Conservation (phyloP, 2,888 invertebrate genomes). For the Dicycla oo region DNA sequence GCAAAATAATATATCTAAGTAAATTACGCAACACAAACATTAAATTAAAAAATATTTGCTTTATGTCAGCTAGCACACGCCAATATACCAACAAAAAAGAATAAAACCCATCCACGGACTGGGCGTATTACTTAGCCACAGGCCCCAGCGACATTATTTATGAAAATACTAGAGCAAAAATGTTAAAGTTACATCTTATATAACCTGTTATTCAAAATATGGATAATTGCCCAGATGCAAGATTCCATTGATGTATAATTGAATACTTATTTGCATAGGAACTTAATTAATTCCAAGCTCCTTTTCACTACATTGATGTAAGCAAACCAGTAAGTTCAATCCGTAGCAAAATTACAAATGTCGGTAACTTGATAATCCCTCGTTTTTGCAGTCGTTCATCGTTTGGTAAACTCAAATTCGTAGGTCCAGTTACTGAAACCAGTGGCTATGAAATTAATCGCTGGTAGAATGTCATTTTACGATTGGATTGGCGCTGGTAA, state of each 20-base stretch:
- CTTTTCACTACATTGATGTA: not conserved
- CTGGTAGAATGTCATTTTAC: constrained; percentile 22
- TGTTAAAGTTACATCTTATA: not conserved
- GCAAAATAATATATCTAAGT: no score
- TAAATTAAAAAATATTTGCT: no score
- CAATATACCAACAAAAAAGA: no score
- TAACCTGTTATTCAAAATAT: constrained; percentile 17
- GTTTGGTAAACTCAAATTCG: constrained; percentile 21
- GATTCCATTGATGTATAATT: constrained; percentile 31
- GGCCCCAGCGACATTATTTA: no score
- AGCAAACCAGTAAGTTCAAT: constrained; percentile 19
- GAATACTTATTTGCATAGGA: not conserved
- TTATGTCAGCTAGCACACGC: no score
- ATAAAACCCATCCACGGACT: no score
- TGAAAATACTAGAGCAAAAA: constrained; percentile 17
- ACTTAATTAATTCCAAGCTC: constrained; percentile 6
- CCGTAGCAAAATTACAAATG: constrained; percentile 5
- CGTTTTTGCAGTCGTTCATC: constrained; percentile 18
- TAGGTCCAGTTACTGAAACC: constrained; percentile 21
- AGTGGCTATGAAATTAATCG: constrained; percentile 27
- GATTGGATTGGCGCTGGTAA: not conserved
- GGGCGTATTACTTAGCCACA: no score
- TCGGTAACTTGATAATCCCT: constrained; percentile 14
- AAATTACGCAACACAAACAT: no score
- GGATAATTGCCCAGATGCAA: constrained; percentile 2